phyloP scores from a whole-genome alignment of 35 echinoderm and acorn worm species.

The Apostichopus californicus region DNA sequence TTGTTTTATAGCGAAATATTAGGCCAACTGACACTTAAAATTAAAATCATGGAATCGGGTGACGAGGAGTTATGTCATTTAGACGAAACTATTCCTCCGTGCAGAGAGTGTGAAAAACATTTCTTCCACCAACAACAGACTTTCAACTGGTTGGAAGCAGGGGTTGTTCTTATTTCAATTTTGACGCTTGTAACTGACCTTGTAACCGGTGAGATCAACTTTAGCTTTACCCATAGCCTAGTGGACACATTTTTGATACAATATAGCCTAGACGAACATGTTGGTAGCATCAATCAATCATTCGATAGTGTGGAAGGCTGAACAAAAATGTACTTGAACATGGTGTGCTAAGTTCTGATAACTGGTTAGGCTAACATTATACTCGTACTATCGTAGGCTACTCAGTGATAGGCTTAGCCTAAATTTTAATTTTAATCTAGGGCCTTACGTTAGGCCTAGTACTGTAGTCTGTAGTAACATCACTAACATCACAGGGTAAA shows the following conservation, averaged over 20 bases:
- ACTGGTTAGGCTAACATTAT: too few relatives aligned
- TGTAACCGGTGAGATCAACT: conserved; percentile 71
- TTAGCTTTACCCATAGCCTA: not conserved
- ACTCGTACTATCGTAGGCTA: too few relatives aligned
- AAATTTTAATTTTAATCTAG: too few relatives aligned
- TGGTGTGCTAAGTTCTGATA: too few relatives aligned
- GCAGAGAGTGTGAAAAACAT: conserved; percentile 76
- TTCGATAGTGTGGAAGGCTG: too few relatives aligned
- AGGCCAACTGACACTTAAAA: not conserved
- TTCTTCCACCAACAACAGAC: conserved; percentile 66
- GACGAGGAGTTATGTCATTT: conserved; percentile 14
- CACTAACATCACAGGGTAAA: too few relatives aligned
- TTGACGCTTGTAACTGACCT: conserved; percentile 74
- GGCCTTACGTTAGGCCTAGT: too few relatives aligned
- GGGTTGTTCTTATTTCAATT: conserved; percentile 84
- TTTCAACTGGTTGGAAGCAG: conserved; percentile 79
- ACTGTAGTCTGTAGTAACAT: too few relatives aligned
- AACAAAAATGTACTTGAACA: too few relatives aligned
- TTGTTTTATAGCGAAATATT: not conserved
- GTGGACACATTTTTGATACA: not conserved
- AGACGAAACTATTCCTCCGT: conserved; percentile 71
- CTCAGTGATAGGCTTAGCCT: too few relatives aligned
- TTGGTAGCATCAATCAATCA: too few relatives aligned
- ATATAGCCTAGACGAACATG: not conserved
- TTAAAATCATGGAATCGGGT: not conserved